phyloP scores from a whole-genome alignment of 2,797 vertebrate species.

The Gymnothorax reevesii region DNA sequence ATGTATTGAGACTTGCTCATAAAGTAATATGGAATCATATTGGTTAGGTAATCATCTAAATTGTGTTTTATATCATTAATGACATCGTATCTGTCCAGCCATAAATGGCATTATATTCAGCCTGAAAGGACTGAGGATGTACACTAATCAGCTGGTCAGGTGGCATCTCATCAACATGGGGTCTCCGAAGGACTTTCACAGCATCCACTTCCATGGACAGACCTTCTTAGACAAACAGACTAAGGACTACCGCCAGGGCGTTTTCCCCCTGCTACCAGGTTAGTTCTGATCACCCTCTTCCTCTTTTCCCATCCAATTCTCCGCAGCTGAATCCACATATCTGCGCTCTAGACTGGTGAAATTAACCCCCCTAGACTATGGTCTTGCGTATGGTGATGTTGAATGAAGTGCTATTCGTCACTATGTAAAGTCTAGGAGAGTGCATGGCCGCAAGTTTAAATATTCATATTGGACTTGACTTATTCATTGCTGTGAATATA shows the following conservation, averaged over 20 bases:
- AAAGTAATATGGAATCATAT: not conserved
- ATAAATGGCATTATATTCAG: slow-evolving; percentile 89
- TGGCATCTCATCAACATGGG: slow-evolving; percentile 94
- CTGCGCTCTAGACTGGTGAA: too few species aligned
- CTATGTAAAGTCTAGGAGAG: too few species aligned
- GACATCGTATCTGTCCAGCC: slow-evolving; percentile 63
- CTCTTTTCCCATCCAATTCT: not conserved
- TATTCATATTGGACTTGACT: too few species aligned
- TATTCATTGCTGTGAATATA: too few species aligned
- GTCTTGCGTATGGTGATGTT: too few species aligned
- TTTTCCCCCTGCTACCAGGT: slow-evolving; percentile 89
- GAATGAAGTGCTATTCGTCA: too few species aligned
- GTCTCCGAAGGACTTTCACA: slow-evolving; percentile 82
- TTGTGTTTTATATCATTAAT: not conserved
- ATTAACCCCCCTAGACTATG: too few species aligned
- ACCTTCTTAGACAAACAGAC: slow-evolving; percentile 81
- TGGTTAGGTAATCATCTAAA: not conserved
- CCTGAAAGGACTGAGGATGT: slow-evolving; percentile 90
- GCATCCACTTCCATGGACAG: slow-evolving; percentile 92
- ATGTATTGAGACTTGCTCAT: not conserved
- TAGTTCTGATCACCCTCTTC: slow-evolving; percentile 38
- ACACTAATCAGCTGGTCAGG: slow-evolving; percentile 77
- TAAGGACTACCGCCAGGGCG: slow-evolving; percentile 76
- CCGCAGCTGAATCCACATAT: too few species aligned
- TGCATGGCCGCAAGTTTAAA: too few species aligned